These are phyloP conservation scores for Grallaria varia DNA, from an alignment of 2,113 vertebrate genomes.

Conservation along the genomic window DNA sequence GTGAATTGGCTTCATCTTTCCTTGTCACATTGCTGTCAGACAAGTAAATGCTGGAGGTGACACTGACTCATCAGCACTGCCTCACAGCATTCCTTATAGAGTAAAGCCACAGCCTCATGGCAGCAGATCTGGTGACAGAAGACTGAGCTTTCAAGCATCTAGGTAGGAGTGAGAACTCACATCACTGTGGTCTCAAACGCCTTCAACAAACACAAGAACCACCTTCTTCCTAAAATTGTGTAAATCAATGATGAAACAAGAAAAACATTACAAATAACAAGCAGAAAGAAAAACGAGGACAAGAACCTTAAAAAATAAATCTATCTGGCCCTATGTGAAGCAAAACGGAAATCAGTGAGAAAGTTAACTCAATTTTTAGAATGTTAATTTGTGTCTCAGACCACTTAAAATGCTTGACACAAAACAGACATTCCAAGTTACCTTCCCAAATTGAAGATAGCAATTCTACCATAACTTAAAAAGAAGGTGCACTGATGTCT, in stretches of 20 bases:
- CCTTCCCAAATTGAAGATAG: background rate
- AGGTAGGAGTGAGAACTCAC: background rate
- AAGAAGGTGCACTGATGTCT: background rate
- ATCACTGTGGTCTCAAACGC: background rate
- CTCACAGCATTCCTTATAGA: background rate
- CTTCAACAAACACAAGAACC: background rate
- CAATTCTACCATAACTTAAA: background rate
- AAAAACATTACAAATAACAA: background rate
- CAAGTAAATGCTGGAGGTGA: slow-evolving; percentile 32
- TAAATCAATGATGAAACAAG: background rate
- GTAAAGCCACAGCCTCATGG: background rate
- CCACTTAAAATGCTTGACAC: background rate
- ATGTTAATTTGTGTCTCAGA: background rate
- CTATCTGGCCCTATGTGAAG: background rate
- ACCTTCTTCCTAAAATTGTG: background rate
- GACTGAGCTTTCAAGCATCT: background rate
- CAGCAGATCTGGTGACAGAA: background rate
- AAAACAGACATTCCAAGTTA: background rate
- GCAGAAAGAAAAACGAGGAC: background rate
- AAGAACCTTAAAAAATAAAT: background rate
- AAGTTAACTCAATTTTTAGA: background rate
- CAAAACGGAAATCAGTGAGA: background rate
- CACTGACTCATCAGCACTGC: slow-evolving; percentile 42
- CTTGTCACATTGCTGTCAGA: background rate
- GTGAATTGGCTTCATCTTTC: background rate